phyloP scores from a whole-genome alignment of 2,113 vertebrate genomes.

The Ahaetulla prasina region DNA sequence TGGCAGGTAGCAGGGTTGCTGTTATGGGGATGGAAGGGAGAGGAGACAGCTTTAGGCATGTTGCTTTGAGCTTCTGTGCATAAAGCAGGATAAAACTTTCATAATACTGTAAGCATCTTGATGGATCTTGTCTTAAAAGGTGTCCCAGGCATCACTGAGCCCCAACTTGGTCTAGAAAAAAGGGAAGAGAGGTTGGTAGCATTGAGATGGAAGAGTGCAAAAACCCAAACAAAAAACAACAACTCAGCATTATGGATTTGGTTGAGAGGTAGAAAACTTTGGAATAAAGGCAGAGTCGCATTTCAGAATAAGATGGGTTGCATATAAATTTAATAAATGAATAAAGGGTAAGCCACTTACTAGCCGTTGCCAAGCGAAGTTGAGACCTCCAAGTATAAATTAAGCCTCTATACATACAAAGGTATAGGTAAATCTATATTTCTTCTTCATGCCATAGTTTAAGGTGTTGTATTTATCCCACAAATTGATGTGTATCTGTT shows the following conservation, averaged over 20 bases:
- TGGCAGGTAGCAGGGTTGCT: not conserved
- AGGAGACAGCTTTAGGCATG: not conserved
- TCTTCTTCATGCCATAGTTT: not conserved
- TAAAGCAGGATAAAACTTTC: not conserved
- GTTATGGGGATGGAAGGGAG: not conserved
- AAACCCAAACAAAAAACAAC: not conserved
- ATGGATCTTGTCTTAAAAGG: not conserved
- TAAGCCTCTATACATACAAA: not conserved
- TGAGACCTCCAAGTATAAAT: not conserved
- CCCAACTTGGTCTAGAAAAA: not conserved
- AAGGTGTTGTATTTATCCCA: not conserved
- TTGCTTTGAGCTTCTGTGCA: not conserved
- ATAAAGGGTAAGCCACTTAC: not conserved
- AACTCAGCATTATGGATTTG: not conserved
- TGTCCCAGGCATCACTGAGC: not conserved
- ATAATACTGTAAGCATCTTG: not conserved
- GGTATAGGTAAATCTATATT: not conserved
- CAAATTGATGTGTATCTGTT: not conserved
- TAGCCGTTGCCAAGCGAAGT: not conserved
- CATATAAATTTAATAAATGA: too few species aligned
- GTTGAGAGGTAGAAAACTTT: not conserved
- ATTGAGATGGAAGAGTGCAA: not conserved
- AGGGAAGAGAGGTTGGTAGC: not conserved
- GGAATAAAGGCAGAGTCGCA: not conserved
- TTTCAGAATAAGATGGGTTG: too few species aligned